Conservation (phyloP, 2,113 vertebrate species). For the Rhynchomys soricoides region DNA sequence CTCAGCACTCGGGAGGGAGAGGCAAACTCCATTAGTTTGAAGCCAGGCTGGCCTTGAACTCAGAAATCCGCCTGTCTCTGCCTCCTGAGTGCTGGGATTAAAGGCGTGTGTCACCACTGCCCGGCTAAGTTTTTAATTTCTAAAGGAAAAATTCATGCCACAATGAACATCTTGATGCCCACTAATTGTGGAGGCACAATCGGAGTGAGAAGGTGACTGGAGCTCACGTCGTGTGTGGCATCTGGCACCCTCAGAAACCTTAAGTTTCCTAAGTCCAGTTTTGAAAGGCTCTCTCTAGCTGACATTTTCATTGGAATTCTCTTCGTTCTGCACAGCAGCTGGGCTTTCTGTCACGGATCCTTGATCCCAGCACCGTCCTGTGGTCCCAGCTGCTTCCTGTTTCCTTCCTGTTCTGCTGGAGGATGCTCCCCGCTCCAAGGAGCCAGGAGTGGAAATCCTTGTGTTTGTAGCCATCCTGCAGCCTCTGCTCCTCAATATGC, state of each 20-base stretch:
- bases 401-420: not conserved
- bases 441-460: not conserved
- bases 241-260: not conserved
- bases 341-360: not conserved
- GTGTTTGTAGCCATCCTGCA: not conserved
- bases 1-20: too few species aligned
- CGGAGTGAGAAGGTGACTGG: not conserved
- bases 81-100: not conserved
- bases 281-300: not conserved
- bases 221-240: not conserved
- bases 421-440: not conserved
- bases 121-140: not conserved
- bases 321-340: not conserved
- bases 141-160: not conserved
- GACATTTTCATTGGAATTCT: not conserved
- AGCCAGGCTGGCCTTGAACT: not conserved
- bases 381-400: not conserved
- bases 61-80: not conserved
- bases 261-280: not conserved
- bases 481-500: not conserved
- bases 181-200: not conserved
- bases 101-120: not conserved
- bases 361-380: not conserved
- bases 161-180: not conserved
- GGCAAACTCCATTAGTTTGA: too few species aligned